Conservation (phyloP, 2,888 invertebrate species). For the Epicampocera succincta region DNA sequence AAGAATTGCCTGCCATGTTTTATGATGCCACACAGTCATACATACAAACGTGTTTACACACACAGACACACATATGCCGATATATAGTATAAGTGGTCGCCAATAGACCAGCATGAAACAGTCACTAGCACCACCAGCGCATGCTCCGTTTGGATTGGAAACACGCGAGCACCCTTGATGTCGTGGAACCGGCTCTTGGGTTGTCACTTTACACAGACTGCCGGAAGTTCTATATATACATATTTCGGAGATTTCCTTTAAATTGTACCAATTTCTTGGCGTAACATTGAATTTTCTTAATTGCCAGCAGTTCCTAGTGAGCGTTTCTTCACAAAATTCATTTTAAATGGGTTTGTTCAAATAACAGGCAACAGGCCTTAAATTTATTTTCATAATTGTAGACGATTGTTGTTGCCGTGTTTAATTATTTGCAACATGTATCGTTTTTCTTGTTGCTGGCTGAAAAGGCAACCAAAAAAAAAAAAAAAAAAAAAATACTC, state of each 20-base stretch:
- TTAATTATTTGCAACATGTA: slow-evolving; percentile 57
- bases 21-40: neutral
- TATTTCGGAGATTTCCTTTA: too few species aligned
- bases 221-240: too few species aligned
- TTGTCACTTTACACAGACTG: too few species aligned
- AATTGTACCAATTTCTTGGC: neutral
- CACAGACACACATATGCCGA: too few species aligned
- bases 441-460: slow-evolving; percentile 49
- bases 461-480: slow-evolving; percentile 32
- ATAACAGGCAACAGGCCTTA: slow-evolving; percentile 12
- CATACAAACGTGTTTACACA: too few species aligned
- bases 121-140: too few species aligned
- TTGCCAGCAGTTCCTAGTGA: slow-evolving; percentile 8
- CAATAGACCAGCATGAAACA: too few species aligned
- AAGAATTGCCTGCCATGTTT: slow-evolving; percentile 2
- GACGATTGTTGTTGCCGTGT: slow-evolving; percentile 43
- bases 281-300: slow-evolving; percentile 13
- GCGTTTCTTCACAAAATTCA: neutral
- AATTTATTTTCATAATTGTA: slow-evolving; percentile 54
- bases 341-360: neutral
- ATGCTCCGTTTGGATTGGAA: too few species aligned
- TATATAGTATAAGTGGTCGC: too few species aligned
- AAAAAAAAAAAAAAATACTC: slow-evolving; percentile 24
- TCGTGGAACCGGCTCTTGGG: too few species aligned
- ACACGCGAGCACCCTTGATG: too few species aligned